These are phyloP conservation scores for Druon quercuslanigerum DNA, from an alignment of 1,140 invertebrate species.

Conservation along the genomic window DNA sequence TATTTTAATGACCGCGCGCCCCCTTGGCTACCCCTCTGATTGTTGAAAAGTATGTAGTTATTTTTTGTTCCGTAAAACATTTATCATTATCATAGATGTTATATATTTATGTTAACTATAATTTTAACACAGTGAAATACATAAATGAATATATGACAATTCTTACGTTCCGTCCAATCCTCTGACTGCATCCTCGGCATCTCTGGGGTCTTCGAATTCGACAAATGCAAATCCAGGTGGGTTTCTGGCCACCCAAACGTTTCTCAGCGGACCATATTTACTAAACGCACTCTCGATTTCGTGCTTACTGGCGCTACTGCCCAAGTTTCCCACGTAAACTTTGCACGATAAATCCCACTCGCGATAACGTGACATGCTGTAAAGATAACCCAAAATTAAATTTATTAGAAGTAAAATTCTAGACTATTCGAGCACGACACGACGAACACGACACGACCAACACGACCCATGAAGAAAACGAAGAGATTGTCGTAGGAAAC, in stretches of 20 bases:
- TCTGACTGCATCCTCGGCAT: constrained; percentile 97
- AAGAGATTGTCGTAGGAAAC: background rate
- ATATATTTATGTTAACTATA: too few relatives aligned
- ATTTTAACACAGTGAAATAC: too few relatives aligned
- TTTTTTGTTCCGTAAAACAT: constrained; percentile 6
- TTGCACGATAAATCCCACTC: constrained; percentile 97
- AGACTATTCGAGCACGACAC: background rate
- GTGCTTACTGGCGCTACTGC: constrained; percentile 92
- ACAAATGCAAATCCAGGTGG: constrained; percentile 98
- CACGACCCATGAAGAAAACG: background rate
- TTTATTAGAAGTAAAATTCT: background rate
- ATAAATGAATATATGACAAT: background rate
- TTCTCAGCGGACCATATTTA: constrained; percentile 95
- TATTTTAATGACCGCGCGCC: too few relatives aligned
- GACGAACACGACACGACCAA: too few relatives aligned
- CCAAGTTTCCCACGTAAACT: constrained; percentile 98
- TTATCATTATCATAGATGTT: background rate
- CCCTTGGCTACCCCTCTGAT: too few relatives aligned
- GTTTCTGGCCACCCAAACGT: constrained; percentile 97
- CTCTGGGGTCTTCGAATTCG: constrained; percentile 97
- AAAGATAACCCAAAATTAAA: background rate
- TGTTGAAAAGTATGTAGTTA: too few relatives aligned
- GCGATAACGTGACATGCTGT: constrained; percentile 82
- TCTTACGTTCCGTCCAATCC: constrained; percentile 95
- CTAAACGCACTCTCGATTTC: constrained; percentile 94